Evolutionary conservation across 2,888 invertebrate genomes (phyloP), one percentile per base, ranked within the genome.

Genomic region (Drosophila macrospina): DNA sequence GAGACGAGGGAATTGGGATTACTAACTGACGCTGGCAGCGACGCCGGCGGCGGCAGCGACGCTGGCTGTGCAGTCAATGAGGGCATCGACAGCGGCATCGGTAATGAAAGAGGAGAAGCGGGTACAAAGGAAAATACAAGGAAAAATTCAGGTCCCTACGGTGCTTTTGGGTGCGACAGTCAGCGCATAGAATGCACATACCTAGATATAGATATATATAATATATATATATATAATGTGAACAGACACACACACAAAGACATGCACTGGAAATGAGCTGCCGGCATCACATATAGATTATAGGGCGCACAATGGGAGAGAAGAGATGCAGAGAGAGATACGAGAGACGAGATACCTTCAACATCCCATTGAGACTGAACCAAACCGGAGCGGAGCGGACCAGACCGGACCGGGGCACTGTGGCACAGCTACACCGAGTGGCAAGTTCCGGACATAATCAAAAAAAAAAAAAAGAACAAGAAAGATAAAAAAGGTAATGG

Each of bases 81-180:
- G 69, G 75, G 69, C 80, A 79, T 66, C 56, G 69, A 52, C 64
- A 69, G 34, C 34, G 52, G 55, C 50, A 68, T 20, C 52, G 59
- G 0, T 28, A 5, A 24, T 20, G 8, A 7, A 37, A 4, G 48
- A 15, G 36, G 13, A 15, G 20, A 20, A 11, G 13, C 47, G 32
- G 61, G 60, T 68, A 74, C 85, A 83, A 85, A 87, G 83, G 84
- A 88, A 84, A 88, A 83, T 84, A 84, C 88, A 73, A 83, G 88
- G 86, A 84, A 84, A 84, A 86, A 86, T 72, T 84, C 82, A 86
- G 88, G 85, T 88, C 86, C 86, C 88, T 80, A 80, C 86, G 87
- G 87, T 87, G 76, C 70, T 82, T 84, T 84, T 85, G 78, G 82
- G 85, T 84, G 86, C 78, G 82, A 84, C 87, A 78, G 78, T 16